Evolutionary conservation across 2,888 invertebrate species (phyloP).

Genomic region (Tubulanus polymorphus): DNA sequence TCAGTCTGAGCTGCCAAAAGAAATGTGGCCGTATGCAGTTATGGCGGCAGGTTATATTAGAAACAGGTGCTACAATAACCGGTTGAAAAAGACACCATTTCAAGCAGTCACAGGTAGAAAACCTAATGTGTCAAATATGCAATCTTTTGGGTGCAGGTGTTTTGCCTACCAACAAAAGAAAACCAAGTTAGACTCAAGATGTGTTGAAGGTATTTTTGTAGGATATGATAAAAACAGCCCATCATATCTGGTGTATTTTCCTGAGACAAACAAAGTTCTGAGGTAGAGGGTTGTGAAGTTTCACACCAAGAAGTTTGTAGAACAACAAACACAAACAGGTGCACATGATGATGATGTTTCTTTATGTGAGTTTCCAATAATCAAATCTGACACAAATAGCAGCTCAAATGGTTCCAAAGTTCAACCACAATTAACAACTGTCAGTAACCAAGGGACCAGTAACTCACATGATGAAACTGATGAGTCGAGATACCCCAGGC

Average conservation of each 20-base stretch:
- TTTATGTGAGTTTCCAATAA: neutral
- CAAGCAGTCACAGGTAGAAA: slow-evolving; percentile 8
- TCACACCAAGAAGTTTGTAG: neutral
- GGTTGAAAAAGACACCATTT: slow-evolving; percentile 10
- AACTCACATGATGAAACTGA: neutral
- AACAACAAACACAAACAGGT: neutral
- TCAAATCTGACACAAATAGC: no score
- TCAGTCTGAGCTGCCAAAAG: slow-evolving; percentile 14
- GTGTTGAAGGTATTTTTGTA: slow-evolving; percentile 11
- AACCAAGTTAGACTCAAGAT: slow-evolving; percentile 16
- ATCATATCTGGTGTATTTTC: slow-evolving; percentile 13
- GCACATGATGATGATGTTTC: neutral
- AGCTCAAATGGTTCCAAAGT: no score
- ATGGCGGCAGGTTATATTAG: slow-evolving; percentile 16
- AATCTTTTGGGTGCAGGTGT: slow-evolving; percentile 15
- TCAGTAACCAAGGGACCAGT: neutral
- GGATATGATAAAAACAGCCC: slow-evolving; percentile 10
- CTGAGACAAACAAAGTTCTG: slow-evolving; percentile 8
- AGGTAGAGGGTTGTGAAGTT: slow-evolving; percentile 9
- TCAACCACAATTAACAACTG: neutral
- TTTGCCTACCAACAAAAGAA: slow-evolving; percentile 11
- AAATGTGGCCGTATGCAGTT: slow-evolving; percentile 20
- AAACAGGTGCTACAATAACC: slow-evolving; percentile 17
- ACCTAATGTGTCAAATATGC: slow-evolving; percentile 14
- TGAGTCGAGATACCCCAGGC: slow-evolving; percentile 1